Conservation (phyloP, 2,113 vertebrate genomes). For the Sphaerodactylus townsendi region DNA sequence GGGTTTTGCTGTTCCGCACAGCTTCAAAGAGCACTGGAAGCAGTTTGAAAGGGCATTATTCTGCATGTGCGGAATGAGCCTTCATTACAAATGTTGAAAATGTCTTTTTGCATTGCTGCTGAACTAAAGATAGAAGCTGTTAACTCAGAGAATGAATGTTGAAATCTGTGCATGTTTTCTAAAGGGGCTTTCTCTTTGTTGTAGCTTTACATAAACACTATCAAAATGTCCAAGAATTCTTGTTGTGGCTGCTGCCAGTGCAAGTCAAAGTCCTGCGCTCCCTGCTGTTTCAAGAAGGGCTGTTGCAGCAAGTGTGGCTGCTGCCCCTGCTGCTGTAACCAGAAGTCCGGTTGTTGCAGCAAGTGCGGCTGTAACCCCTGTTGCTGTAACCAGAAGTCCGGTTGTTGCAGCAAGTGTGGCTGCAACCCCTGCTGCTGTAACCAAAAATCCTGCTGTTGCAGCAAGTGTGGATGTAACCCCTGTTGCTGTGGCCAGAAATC, state of each 20-base stretch:
- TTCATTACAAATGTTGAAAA: neutral
- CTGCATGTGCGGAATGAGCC: no score
- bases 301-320: neutral
- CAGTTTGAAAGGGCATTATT: no score
- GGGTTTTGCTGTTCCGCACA: no score
- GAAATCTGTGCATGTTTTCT: no score
- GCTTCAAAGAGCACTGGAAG: no score
- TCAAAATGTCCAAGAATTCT: neutral
- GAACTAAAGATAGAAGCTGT: no score
- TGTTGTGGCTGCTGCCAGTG: neutral
- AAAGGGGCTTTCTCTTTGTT: no score
- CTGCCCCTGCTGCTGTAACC: neutral
- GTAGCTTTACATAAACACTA: no score
- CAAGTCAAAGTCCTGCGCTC: neutral
- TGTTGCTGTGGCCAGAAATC: no score
- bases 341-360: neutral
- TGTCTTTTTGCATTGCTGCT: neutral
- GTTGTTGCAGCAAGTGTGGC: neutral
- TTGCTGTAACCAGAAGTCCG: neutral
- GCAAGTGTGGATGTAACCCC: no score
- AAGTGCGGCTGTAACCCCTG: neutral
- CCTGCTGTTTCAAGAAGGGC: neutral
- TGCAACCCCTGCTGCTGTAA: neutral
- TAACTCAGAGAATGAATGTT: no score
- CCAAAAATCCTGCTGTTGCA: fast-evolving